Conservation (phyloP, 2,113 vertebrate species). For the Neolamprologus hecqui region DNA sequence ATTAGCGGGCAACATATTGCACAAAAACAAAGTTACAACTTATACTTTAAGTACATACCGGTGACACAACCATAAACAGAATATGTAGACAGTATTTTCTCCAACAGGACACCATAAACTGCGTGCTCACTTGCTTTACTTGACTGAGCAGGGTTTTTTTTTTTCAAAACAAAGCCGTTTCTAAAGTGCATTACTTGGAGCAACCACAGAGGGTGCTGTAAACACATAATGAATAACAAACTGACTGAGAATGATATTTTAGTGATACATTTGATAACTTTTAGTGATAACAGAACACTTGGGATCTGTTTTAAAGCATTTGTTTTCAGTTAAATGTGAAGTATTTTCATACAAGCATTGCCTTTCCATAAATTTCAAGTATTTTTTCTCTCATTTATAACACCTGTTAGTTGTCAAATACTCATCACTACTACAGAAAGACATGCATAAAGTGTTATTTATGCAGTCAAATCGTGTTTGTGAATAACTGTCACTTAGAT, state of each 20-base stretch:
- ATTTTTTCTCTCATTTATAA: not conserved
- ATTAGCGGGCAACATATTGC: not conserved
- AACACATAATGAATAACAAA: not conserved
- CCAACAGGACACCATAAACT: not conserved
- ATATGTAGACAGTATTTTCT: not conserved
- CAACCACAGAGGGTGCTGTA: not conserved
- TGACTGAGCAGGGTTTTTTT: rapidly evolving
- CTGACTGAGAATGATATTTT: not conserved
- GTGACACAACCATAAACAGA: not conserved
- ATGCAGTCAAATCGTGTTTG: not conserved
- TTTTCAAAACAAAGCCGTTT: not conserved
- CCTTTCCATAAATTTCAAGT: not conserved
- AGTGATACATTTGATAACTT: not conserved
- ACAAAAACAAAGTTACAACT: not conserved
- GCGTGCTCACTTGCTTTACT: not conserved
- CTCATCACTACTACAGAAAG: not conserved
- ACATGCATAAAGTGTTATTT: not conserved
- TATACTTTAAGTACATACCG: not conserved
- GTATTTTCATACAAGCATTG: not conserved
- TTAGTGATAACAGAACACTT: not conserved
- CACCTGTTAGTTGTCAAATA: not conserved
- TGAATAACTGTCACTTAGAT: not conserved
- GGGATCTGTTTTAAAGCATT: not conserved
- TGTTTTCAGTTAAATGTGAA: not conserved
- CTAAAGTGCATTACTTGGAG: not conserved